Base-by-base conservation (phyloP, 2,797 vertebrate genomes). In the Semaprochilodus insignis region DNA sequence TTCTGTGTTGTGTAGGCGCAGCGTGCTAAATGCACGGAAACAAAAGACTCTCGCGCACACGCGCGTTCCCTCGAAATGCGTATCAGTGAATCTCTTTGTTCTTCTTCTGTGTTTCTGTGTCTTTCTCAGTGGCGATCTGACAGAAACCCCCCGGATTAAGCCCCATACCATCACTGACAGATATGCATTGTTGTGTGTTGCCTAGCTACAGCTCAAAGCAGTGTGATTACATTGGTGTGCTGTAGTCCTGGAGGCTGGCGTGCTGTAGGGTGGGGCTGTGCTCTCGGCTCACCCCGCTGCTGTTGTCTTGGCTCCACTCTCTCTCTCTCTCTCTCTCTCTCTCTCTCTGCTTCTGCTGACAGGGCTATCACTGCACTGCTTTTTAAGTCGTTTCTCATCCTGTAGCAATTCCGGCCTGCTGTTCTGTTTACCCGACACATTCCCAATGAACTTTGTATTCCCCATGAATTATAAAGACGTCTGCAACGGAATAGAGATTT, bases 181-280 rank as follows among this genome's bases (percentile, higher is more conserved):
- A 79, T 13, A 31, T 27, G 60, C 77, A 71, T 83, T 80, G 85
- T 83, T 65, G n/a, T 23, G 52, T 67, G 87, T 86, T 87, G 82
- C 85, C 80, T 85, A 80, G 85, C 67, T 75, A 85, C 85, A n/a
- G 80, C 81, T 80, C 19, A 48, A 52, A 67, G 75, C 73, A 14
- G 14, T 62, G 74, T 66, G 57, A 84, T 34, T 6, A 27, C 54
- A 14, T 16, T 25, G 72, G 62, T 3, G 54, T 62, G 55, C 40
- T 16, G 66, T 52, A 65, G 81, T 60, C 31, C 31, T 70, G 65
- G 40, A 31, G 57, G 74, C 73, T 57, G 62, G 78, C 51, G 67
- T 40, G 71, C 57, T 54, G 31, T 69, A 57, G 69, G 71, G 79
- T 63, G 54, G 60, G 63, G 79, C 76, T 48, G 55, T 15, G 27